Evolutionary conservation across 2,113 vertebrate species (phyloP).

Genomic region (Nesoenas mayeri): DNA sequence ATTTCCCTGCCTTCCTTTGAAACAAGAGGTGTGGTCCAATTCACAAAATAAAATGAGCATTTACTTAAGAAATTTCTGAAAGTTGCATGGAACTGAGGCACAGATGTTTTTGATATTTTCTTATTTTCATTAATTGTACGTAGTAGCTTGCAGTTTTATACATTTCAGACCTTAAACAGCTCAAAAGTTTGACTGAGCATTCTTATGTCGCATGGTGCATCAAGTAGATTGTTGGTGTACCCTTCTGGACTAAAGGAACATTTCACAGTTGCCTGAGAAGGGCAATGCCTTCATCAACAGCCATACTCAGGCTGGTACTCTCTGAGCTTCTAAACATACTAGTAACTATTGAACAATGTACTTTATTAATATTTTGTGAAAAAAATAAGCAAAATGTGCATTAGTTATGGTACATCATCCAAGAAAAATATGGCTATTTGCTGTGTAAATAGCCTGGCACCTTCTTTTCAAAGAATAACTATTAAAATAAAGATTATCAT

Average conservation of each 20-base stretch:
- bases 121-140: background rate
- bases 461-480: background rate
- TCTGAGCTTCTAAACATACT: background rate
- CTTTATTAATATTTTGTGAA: background rate
- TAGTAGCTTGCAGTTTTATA: background rate
- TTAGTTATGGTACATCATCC: background rate
- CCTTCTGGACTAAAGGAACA: background rate
- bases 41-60: background rate
- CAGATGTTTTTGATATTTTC: background rate
- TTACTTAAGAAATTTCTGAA: background rate
- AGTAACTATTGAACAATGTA: background rate
- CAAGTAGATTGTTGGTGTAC: background rate
- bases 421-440: background rate
- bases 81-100: background rate
- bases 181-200: background rate
- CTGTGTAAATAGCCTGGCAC: background rate
- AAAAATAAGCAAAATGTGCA: background rate
- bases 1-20: background rate
- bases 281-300: background rate
- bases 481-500: background rate
- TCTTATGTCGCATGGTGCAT: background rate
- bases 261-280: background rate
- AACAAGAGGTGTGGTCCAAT: background rate
- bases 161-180: background rate
- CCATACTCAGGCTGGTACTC: background rate